Base-by-base conservation (phyloP, 92 coral and sea anemone species). In the Zoanthus sociatus region DNA sequence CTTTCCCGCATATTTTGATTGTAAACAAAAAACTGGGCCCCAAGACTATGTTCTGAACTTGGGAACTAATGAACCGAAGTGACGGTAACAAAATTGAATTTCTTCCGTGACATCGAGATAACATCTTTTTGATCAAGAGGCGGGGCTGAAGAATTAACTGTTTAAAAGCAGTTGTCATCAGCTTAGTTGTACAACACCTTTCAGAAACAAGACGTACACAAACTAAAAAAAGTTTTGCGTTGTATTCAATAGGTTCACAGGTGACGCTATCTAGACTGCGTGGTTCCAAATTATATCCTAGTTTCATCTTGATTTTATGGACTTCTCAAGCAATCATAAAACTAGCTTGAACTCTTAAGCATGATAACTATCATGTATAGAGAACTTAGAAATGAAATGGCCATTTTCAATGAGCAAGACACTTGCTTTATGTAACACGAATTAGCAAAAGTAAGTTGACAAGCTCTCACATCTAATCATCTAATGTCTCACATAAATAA, bases 41-140 rank as follows among this genome's bases (percentile, higher is more conserved):
- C 46, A 81, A 58, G 42, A 37, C 42, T 37, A 37, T 37, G 47
- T 60, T 79, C 63, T 56, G 58, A 79, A 42, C 30, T 37, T 61
- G 53, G 20, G 60, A 45, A 55, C 13, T 20, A 81, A 46, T 46
- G 85, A 50, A 81, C 45, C 85, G 85, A n/a, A 69, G 45, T 66
- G 21, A 81, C 75, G 60, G 53, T 17, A 60, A 16, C 71, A 15
- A 32, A 64, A 14, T 44, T 16, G 46, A 73, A 11, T 71, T 53
- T 71, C 37, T 91, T 94, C 91, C 97, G 97, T 94, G 97, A 94
- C 93, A 79, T 47, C 15, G 30, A 86, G 93, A 92, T 92, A 92
- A 89, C 78, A 94, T 90, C 93, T 90, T 78, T 69, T 45, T 45
- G 56, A 81, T 46, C 76, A 61, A 70, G 84, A 94, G 97, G 97